Evolutionary conservation across 2,797 vertebrate genomes (phyloP).

Genomic region (Aselliscus stoliczkanus): DNA sequence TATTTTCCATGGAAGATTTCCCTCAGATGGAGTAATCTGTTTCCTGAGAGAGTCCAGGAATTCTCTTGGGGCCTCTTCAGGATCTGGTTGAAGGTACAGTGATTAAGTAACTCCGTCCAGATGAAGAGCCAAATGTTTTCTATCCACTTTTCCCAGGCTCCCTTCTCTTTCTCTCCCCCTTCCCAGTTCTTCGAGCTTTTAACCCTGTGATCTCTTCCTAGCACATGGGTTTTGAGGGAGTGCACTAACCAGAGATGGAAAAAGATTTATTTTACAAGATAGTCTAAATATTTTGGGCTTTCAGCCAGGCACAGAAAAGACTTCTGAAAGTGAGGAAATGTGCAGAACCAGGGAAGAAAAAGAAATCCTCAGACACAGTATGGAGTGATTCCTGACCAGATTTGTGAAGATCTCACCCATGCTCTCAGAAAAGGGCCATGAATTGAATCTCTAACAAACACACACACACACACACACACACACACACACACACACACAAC

Average conservation of each 20-base stretch:
- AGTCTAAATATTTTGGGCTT: not conserved
- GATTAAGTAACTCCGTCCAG: conserved; percentile 36
- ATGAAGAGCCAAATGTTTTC: conserved; percentile 11
- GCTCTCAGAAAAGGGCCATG: conserved; percentile 30
- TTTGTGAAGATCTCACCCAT: rapidly evolving
- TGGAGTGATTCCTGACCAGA: not conserved
- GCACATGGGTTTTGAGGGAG: conserved; percentile 7
- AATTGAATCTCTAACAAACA: not conserved
- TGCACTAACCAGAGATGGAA: not conserved
- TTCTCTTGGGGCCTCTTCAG: conserved; percentile 34
- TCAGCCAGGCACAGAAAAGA: not conserved
- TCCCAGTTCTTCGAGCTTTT: not conserved
- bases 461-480: not conserved
- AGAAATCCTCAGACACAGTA: not conserved
- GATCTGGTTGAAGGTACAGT: not conserved
- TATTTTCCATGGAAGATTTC: conserved; percentile 53
- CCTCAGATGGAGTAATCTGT: conserved; percentile 16
- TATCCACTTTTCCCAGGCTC: conserved; percentile 20
- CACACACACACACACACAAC: not conserved
- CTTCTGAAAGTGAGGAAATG: not conserved
- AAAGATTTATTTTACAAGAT: conserved; percentile 1
- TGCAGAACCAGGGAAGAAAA: not conserved
- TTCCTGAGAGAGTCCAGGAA: conserved; percentile 29
- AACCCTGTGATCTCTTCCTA: rapidly evolving
- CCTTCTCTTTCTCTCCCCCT: not conserved